These are phyloP conservation scores for Drosophila ercepeae DNA, from an alignment of 1,140 invertebrate genomes.

Conservation along the genomic window DNA sequence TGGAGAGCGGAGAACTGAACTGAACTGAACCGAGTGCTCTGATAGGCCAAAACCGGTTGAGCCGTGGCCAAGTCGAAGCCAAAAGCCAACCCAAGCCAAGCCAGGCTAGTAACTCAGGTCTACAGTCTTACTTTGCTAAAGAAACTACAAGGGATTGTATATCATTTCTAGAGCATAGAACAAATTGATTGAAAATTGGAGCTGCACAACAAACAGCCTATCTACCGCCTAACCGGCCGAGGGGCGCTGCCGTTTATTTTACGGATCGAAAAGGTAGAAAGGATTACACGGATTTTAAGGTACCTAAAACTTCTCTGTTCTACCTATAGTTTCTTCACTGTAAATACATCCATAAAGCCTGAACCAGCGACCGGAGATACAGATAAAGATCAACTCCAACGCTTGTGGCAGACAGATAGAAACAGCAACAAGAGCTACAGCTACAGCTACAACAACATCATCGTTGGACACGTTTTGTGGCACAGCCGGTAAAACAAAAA, in stretches of 20 bases:
- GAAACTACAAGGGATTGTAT: neutral
- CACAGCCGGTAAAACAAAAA: conserved; percentile 71
- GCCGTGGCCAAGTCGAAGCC: conserved; percentile 36
- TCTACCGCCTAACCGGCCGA: too few species aligned
- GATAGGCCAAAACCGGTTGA: conserved; percentile 39
- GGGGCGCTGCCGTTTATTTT: too few species aligned
- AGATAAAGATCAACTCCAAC: conserved; percentile 78
- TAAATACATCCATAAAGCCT: conserved; percentile 37
- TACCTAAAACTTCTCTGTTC: too few species aligned
- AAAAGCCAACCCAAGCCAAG: conserved; percentile 37
- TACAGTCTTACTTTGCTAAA: conserved; percentile 6
- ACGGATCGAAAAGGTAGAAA: too few species aligned
- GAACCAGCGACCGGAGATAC: conserved; percentile 68
- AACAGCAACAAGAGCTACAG: conserved; percentile 43
- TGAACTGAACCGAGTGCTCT: conserved; percentile 18
- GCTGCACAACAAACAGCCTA: too few species aligned
- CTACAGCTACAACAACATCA: conserved; percentile 38
- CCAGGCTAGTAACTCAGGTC: conserved; percentile 47
- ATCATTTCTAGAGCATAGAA: neutral
- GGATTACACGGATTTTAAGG: too few species aligned
- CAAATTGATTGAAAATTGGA: too few species aligned
- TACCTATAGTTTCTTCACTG: neutral
- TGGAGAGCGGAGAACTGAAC: conserved; percentile 49
- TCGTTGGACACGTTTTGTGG: conserved; percentile 72
- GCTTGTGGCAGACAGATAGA: conserved; percentile 57